Conservation (phyloP, 2,888 invertebrate species). For the Drosophila peninsularis region DNA sequence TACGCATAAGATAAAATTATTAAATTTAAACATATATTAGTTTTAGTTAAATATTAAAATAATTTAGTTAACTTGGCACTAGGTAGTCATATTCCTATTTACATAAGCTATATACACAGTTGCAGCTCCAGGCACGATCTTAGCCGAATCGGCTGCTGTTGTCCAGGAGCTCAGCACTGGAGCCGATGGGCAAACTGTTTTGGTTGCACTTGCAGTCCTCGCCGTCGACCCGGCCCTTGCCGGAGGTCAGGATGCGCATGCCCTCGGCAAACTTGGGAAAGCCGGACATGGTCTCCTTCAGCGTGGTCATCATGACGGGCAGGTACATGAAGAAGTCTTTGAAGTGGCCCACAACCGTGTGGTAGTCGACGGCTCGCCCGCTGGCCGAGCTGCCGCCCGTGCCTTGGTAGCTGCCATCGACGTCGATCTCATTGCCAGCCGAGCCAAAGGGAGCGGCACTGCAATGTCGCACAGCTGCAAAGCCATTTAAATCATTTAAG, state of each 20-base stretch:
- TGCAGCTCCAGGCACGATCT: neutral
- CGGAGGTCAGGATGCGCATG: slow-evolving; percentile 73
- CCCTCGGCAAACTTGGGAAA: slow-evolving; percentile 82
- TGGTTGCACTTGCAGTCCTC: slow-evolving; percentile 77
- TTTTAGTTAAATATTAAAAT: neutral
- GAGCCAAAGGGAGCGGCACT: slow-evolving; percentile 44
- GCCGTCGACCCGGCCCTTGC: slow-evolving; percentile 55
- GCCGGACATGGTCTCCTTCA: slow-evolving; percentile 82
- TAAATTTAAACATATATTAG: neutral
- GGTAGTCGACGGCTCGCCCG: slow-evolving; percentile 71
- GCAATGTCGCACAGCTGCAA: slow-evolving; percentile 39
- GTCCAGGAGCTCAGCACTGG: slow-evolving; percentile 65
- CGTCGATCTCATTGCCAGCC: slow-evolving; percentile 67
- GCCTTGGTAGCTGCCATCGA: slow-evolving; percentile 48
- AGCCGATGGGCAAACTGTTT: slow-evolving; percentile 25
- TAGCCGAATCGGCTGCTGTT: slow-evolving; percentile 64
- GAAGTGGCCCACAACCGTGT: slow-evolving; percentile 79
- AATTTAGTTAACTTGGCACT: slow-evolving; percentile 25
- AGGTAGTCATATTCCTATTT: slow-evolving; percentile 28
- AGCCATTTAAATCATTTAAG: neutral
- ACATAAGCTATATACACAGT: slow-evolving; percentile 44
- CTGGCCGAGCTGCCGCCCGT: slow-evolving; percentile 13
- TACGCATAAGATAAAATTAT: neutral
- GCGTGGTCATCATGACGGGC: slow-evolving; percentile 82
- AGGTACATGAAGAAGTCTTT: slow-evolving; percentile 83